Percentiles rank a stretch among this genome's conserved stretches.
Evolutionary conservation across 2,113 vertebrate species (phyloP).

Genomic region (Gavia stellata): DNA sequence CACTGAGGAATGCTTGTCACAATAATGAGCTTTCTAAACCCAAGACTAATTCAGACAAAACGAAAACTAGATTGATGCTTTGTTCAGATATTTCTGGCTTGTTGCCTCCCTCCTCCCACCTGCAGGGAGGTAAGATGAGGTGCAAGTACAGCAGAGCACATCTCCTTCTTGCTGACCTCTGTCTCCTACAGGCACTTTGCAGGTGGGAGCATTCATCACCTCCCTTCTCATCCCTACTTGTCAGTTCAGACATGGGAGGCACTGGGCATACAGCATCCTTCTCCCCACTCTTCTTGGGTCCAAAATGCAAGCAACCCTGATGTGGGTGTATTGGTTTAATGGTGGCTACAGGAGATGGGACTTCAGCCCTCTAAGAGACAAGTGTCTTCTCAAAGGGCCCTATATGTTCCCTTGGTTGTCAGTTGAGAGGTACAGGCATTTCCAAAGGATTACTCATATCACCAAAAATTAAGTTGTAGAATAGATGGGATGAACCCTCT

Average conservation of each 20-base stretch:
- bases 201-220: neutral
- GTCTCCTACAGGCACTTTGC: neutral
- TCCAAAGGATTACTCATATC: neutral
- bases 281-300: neutral
- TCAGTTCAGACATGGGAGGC: neutral
- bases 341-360: neutral
- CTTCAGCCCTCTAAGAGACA: neutral
- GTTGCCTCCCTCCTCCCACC: neutral
- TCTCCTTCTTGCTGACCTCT: neutral
- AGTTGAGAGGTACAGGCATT: neutral
- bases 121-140: neutral
- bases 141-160: neutral
- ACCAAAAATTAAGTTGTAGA: slow-evolving; percentile 5
- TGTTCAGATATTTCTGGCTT: neutral
- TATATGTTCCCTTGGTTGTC: neutral
- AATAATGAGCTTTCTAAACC: neutral
- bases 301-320: neutral
- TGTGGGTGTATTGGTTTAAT: neutral
- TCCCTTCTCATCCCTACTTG: neutral
- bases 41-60: neutral
- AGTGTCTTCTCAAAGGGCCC: neutral
- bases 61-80: neutral
- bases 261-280: neutral
- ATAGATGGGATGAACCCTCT: neutral
- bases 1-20: neutral